A percentile compares a stretch with the other conserved stretches of the same genome.
Conservation (phyloP, 2,797 vertebrate species). For the Cheirogaleus major region DNA sequence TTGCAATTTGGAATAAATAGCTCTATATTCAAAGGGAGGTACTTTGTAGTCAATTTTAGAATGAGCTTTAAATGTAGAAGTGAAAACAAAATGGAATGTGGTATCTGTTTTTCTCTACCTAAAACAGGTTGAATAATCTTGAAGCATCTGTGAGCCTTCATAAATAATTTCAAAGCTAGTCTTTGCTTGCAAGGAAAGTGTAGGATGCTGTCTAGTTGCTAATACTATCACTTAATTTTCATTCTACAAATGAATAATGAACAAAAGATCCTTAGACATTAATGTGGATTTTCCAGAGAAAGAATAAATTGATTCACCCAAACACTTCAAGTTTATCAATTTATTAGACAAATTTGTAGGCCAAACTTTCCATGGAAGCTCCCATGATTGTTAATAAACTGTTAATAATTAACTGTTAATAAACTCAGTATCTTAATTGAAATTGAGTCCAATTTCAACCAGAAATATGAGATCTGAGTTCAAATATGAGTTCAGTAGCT, state of each 20-base stretch:
- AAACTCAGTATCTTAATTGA: neutral
- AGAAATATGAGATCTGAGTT: neutral
- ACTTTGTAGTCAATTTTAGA: slow-evolving; percentile 60
- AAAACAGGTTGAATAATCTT: slow-evolving; percentile 35
- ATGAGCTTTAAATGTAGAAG: neutral
- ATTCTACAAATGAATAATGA: slow-evolving; percentile 12
- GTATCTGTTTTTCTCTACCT: slow-evolving; percentile 47
- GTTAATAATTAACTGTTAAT: neutral
- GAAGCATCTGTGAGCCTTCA: slow-evolving; percentile 55
- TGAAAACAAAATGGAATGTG: neutral
- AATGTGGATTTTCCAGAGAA: neutral
- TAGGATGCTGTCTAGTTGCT: neutral
- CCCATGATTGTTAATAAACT: neutral
- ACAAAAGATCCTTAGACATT: neutral
- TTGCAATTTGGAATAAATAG: slow-evolving; percentile 56
- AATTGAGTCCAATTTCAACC: neutral
- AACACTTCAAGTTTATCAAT: neutral
- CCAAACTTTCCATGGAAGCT: neutral
- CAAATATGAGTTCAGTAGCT: neutral
- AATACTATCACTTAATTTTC: neutral
- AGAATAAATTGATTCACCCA: slow-evolving; percentile 1
- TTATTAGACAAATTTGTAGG: neutral
- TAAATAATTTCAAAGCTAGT: slow-evolving; percentile 55
- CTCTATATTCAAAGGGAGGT: slow-evolving; percentile 37
- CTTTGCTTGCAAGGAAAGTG: neutral